Conservation (phyloP, 2,797 vertebrate genomes). For the Heteromormyrus szaboi region DNA sequence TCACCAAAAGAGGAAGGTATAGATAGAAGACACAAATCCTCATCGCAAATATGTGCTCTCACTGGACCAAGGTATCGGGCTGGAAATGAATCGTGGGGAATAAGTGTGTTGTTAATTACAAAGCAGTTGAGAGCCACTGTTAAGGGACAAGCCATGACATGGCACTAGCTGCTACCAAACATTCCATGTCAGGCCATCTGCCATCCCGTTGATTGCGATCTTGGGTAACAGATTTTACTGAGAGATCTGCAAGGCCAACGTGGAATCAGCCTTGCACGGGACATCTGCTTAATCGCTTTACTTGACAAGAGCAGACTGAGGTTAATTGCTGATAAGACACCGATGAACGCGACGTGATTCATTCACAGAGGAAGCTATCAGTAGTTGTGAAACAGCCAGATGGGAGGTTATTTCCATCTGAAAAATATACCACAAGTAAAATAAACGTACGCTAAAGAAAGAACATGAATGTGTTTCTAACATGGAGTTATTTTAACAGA, state of each 20-base stretch:
- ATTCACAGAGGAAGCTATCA: background rate
- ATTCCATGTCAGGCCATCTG: background rate
- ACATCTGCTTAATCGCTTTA: background rate
- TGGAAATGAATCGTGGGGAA: background rate
- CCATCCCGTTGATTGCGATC: background rate
- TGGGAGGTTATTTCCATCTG: slow-evolving; percentile 1
- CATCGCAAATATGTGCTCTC: background rate
- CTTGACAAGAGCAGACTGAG: background rate
- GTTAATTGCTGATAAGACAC: background rate
- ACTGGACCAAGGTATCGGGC: background rate
- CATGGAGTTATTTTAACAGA: background rate
- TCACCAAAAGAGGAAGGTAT: background rate
- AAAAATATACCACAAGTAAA: background rate
- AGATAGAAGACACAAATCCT: background rate
- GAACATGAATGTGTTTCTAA: background rate
- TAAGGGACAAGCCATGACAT: background rate
- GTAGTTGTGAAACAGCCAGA: background rate
- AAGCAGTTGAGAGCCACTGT: background rate
- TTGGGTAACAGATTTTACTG: background rate
- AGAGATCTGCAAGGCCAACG: background rate
- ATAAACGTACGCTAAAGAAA: background rate
- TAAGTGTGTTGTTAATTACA: background rate
- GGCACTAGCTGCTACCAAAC: background rate
- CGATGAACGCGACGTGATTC: background rate
- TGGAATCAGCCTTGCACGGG: background rate